Evolutionary conservation across 2,888 invertebrate genomes (phyloP).

Genomic region (Parasteatoda lunata): DNA sequence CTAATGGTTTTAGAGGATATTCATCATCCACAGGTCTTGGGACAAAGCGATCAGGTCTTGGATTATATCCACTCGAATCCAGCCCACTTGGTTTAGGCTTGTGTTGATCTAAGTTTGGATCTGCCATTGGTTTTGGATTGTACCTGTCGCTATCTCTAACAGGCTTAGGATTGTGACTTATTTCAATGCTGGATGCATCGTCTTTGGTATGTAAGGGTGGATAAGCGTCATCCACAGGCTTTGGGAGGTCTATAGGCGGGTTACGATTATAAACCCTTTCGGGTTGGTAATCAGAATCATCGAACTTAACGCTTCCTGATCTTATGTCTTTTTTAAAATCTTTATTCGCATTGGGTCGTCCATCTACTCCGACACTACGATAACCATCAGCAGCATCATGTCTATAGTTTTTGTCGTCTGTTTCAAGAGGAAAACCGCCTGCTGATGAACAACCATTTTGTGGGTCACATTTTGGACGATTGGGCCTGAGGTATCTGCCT

Average conservation of each 20-base stretch:
- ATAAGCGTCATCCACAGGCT: background rate
- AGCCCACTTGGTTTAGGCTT: conserved; percentile 1
- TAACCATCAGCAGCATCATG: background rate
- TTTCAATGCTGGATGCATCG: background rate
- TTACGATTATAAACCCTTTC: background rate
- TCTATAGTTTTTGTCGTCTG: background rate
- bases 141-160: background rate
- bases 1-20: background rate
- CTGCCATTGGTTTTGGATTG: background rate
- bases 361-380: background rate
- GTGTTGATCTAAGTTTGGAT: conserved; percentile 7
- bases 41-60: conserved; percentile 22
- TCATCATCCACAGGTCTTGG: conserved; percentile 25
- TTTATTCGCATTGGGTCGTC: background rate
- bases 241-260: background rate
- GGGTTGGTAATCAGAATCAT: background rate
- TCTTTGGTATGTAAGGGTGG: background rate
- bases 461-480: background rate
- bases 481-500: background rate
- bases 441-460: background rate
- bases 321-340: background rate
- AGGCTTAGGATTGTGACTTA: background rate
- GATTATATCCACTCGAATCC: conserved; percentile 26
- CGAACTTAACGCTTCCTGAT: no score
- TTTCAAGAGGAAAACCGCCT: background rate